Base-by-base conservation (phyloP, 2,113 vertebrate species). In the Typhlomys cinereus region DNA sequence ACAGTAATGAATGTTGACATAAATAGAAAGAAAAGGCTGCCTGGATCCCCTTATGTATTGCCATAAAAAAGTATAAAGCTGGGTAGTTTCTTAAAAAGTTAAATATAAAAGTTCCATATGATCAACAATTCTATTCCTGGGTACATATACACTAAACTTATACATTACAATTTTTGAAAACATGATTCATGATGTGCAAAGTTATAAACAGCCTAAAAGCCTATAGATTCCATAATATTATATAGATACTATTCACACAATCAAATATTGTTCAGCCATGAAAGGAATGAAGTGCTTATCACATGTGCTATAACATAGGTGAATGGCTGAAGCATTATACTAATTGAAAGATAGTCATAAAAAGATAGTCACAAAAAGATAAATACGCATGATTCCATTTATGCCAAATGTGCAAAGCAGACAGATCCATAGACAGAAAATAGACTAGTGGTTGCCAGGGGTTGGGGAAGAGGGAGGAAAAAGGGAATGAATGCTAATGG, bases 241-340 rank as follows among this genome's bases (percentile, higher is more conserved):
- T 18, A 34, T 84, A 66, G 31, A 4, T 62, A 89, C 59, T 62
- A 93, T n/a, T 75, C 62, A 67, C 71, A 52, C 21, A 48, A 84
- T 70, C 31, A 50, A 75, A n/a, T 89, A 80, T 46, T 85, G 71
- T 29, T 90, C 73, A 90, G 18, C 20, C 44, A 80, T 92, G 62
- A 94, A 94, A 92, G n/a, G 46, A 91, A 79, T 94, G 18, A 78
- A 52, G 31, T 67, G 69, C 31, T 88, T 20, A 79, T 36, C 18
- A 82, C 41, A 8, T 36, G 52, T 36, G 59, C 64, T 84, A 41
- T 13, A 70, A 76, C 20, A 69, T 25, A 39, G 41, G 90, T 80
- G 46, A 78, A 88, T 44, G 73, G 66, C 75, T 31, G 66, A 79
- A 86, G 80, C 36, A 87, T 48, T 62, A 39, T 46, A 17, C 13